A percentile compares a stretch with the other conserved stretches of the same genome.
phyloP scores from a whole-genome alignment of 2,113 vertebrate genomes.

The Elgaria multicarinata region DNA sequence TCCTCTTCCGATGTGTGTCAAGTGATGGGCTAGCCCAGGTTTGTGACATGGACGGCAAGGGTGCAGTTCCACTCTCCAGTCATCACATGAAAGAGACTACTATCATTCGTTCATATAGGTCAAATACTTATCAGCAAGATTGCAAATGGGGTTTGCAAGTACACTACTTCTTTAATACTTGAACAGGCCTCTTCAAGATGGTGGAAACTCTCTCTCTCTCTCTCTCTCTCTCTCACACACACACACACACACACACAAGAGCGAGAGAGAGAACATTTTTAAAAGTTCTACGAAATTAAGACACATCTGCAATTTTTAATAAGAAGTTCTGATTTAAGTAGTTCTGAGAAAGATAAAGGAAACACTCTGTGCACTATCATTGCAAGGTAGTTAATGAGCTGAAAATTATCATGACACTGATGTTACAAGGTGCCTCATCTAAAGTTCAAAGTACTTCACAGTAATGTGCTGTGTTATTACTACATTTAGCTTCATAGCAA shows the following conservation, averaged over 20 bases:
- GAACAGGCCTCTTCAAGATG: background rate
- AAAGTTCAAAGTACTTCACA: background rate
- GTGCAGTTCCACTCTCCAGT: too few species aligned
- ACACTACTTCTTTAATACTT: background rate
- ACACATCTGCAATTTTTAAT: background rate
- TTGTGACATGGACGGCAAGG: background rate
- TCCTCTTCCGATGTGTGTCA: background rate
- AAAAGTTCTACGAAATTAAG: background rate
- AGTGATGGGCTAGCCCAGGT: background rate
- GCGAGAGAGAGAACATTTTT: too few species aligned
- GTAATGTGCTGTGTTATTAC: background rate
- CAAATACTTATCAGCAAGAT: background rate
- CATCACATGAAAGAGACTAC: background rate
- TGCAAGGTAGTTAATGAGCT: background rate
- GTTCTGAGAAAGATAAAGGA: background rate
- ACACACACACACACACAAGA: too few species aligned
- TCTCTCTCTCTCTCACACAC: too few species aligned
- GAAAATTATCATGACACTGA: background rate
- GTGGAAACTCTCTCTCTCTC: too few species aligned
- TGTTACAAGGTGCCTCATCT: accelerated
- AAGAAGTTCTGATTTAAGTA: background rate
- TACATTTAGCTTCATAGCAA: background rate
- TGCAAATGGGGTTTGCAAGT: background rate
- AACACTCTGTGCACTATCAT: background rate
- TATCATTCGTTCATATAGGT: background rate